Evolutionary conservation across 2,113 vertebrate species (phyloP), one percentile per base, ranked within the genome.

Genomic region (Strix uralensis): DNA sequence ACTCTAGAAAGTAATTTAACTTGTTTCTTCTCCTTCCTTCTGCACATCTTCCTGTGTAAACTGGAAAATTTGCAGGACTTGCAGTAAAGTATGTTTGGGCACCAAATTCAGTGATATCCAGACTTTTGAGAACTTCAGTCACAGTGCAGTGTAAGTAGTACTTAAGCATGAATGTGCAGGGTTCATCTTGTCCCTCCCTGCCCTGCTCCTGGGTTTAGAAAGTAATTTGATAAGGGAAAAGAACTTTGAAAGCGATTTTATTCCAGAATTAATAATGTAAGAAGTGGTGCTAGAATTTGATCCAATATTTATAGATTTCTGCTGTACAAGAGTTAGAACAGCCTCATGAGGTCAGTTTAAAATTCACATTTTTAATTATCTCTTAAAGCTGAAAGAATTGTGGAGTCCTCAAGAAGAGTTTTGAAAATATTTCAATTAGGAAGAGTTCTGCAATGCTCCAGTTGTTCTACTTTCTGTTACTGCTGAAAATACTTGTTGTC

Each of bases 291-390:
- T 73, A 25, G 73, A 92, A 67, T 80, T 94, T 94, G 84, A 87
- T 92, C 77, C 70, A 87, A 58, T 95, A 70, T 94, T 94, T 92
- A 87, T 87, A 82, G 93, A 87, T 90, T 75, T 92, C 81, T 92
- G 22, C 73, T 85, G n/a, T 88, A 55, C 51, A 20, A 69, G 86
- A 52, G 65, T 75, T 91, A 23, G 30, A 92, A 75, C 49, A 73
- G 18, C 62, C 81, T 91, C 66, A 21, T 13, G 86, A 94, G 77
- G 80, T 49, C 25, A 46, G 73, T 32, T 75, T 90, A 57, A 81
- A 92, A 81, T 75, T 72, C 77, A 78, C n/a, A 38, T 71, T 81
- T 95, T 74, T 63, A 55, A 57, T 95, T 32, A 71, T 69, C 12
- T 71, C 36, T 69, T 91, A 79, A 74, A 95, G 57, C 66, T 25